phyloP scores from a whole-genome alignment of 2,888 invertebrate species.

The Acrocyrtus sp. region DNA sequence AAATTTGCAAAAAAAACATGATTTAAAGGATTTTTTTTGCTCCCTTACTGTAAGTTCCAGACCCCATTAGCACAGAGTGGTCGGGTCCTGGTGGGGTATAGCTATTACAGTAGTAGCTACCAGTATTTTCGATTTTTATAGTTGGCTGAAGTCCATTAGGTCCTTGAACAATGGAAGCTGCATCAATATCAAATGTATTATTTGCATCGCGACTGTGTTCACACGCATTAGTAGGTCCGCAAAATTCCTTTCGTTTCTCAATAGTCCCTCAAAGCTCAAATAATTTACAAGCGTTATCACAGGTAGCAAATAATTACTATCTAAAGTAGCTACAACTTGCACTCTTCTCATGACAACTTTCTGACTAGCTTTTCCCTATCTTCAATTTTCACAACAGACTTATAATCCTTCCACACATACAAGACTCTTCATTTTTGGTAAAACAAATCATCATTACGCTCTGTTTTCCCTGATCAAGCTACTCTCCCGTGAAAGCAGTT shows the following conservation, averaged over 20 bases:
- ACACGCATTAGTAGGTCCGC: slow-evolving; percentile 26
- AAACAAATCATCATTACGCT: too few relatives aligned
- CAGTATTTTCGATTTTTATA: slow-evolving; percentile 84
- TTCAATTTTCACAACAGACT: too few relatives aligned
- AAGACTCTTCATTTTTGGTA: too few relatives aligned
- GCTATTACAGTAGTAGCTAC: slow-evolving; percentile 77
- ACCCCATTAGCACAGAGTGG: slow-evolving; percentile 75
- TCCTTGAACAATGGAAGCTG: slow-evolving; percentile 95
- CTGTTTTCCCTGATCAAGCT: too few relatives aligned
- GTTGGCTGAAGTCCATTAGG: slow-evolving; percentile 75
- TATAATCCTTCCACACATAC: too few relatives aligned
- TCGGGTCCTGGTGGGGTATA: slow-evolving; percentile 78
- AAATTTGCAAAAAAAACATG: neutral
- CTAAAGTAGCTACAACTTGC: neutral
- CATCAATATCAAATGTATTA: slow-evolving; percentile 66
- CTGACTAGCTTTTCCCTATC: too few relatives aligned
- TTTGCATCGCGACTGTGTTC: slow-evolving; percentile 42
- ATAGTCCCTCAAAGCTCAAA: too few relatives aligned
- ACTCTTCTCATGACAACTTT: too few relatives aligned
- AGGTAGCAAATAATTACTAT: neutral
- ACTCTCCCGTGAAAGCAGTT: too few relatives aligned
- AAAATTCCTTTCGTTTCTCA: neutral
- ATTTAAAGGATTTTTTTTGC: neutral
- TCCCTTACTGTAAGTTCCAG: slow-evolving; percentile 82
- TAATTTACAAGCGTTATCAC: too few relatives aligned